Percentiles rank a stretch among this genome's conserved stretches.
Conservation (phyloP, 2,113 vertebrate genomes). For the Diglossa brunneiventris region DNA sequence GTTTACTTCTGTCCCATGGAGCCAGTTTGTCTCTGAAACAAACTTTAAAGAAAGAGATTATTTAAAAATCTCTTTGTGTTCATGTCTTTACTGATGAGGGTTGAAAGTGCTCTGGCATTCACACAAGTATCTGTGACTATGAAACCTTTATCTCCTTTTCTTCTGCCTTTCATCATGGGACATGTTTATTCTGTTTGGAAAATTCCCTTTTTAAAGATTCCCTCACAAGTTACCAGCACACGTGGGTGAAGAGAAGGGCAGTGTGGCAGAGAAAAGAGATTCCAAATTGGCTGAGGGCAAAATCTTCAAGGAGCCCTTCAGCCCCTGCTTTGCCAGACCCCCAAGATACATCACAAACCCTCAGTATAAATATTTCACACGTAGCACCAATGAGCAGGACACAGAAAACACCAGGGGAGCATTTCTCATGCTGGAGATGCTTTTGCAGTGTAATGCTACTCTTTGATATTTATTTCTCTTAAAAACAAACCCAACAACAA, state of each 20-base stretch:
- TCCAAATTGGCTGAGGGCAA: background rate
- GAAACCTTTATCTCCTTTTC: background rate
- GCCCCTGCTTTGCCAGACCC: background rate
- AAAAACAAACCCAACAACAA: background rate
- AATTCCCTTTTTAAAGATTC: background rate
- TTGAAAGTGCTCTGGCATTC: background rate
- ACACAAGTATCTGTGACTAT: background rate
- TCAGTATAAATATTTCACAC: background rate
- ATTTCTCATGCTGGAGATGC: background rate
- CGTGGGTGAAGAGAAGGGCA: background rate
- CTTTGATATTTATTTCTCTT: background rate
- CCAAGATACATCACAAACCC: background rate
- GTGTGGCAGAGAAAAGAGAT: background rate
- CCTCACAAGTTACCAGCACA: background rate
- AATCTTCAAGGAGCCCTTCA: background rate
- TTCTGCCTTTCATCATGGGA: background rate
- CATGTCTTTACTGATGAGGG: background rate
- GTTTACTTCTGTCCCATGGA: background rate
- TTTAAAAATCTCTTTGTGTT: background rate
- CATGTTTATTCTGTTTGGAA: slow-evolving; percentile 15
- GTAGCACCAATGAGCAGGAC: background rate
- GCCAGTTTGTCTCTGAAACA: background rate
- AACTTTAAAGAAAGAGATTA: background rate
- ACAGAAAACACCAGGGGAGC: background rate
- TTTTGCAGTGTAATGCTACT: background rate